Evolutionary conservation across 2,797 vertebrate species (phyloP).

Genomic region (Onychomys leucogaster): DNA sequence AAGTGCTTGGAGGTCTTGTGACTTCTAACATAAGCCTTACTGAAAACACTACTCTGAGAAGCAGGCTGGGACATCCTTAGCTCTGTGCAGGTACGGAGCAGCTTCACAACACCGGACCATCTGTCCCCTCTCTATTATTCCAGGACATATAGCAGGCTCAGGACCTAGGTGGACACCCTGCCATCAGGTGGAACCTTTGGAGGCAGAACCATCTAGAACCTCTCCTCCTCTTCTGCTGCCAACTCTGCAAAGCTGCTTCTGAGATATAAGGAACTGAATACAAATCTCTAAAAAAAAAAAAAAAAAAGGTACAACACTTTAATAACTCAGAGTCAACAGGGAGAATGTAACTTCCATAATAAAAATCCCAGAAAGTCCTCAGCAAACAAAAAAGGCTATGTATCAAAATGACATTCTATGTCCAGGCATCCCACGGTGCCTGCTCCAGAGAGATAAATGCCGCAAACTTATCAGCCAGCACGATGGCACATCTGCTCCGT

Average conservation of each 20-base stretch:
- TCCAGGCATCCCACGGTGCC: not conserved
- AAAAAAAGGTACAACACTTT: not conserved
- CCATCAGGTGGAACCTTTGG: not conserved
- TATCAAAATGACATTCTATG: not conserved
- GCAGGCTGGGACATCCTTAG: not conserved
- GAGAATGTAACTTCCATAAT: slow-evolving; percentile 56
- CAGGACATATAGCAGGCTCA: not conserved
- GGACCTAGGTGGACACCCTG: not conserved
- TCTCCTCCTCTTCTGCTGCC: not conserved
- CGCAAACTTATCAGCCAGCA: not conserved
- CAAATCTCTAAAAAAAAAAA: slow-evolving; percentile 30
- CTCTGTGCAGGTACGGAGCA: not conserved
- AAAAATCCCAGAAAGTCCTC: slow-evolving; percentile 63
- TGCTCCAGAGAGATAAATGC: slow-evolving; percentile 18
- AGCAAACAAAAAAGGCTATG: slow-evolving; percentile 45
- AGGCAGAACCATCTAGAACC: not conserved
- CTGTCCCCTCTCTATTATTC: slow-evolving; percentile 5
- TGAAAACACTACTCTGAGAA: not conserved
- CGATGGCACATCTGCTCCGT: not conserved
- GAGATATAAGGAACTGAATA: not conserved
- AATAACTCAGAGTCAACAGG: slow-evolving; percentile 50
- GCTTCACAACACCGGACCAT: not conserved
- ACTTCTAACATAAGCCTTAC: not conserved
- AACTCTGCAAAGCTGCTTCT: slow-evolving; percentile 14
- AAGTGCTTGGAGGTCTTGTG: not conserved